Base-by-base conservation (phyloP, 2,797 vertebrate genomes). In the Melanogrammus aeglefinus region DNA sequence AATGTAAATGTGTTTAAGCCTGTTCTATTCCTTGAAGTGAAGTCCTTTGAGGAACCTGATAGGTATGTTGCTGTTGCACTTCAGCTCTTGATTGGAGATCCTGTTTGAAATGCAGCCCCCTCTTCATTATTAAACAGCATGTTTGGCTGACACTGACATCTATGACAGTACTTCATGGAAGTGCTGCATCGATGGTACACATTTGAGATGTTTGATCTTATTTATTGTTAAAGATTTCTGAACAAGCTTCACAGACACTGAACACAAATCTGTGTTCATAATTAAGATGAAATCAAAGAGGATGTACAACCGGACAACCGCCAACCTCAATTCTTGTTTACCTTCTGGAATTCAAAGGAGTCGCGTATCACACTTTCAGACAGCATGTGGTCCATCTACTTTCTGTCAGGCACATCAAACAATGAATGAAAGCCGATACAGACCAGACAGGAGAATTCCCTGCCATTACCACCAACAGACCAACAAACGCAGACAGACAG, bases 391-490 rank as follows among this genome's bases (percentile, higher is more conserved):
- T 29, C 44, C 77, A 76, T 85, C 33, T n/a, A 7, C 16, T 81
- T 76, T 86, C 78, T 76, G 31, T 85, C 16, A 70, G 71, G 39
- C 79, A 84, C 79, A 86, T 87, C 72, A 82, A 88, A 87, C 81
- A 86, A 77, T 76, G 81, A 77, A 29, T 74, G 38, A 69, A 82
- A 84, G 82, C 73, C 72, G 81, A 74, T 83, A 85, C 31, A 66
- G 12, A 70, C 44, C 75, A 79, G 78, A 69, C 63, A 82, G 69
- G 76, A 47, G 39, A 79, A 81, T 75, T 75, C 76, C 73, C 79
- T 75, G 75, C 70, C 14, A n/a, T 88, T 79, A 84, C 83, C 77
- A 80, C 69, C 84, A 81, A 81, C 76, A 76, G 77, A 29, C 38
- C 82, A 33, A 73, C 77, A 71, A 35, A 83, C 51, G 27, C 66